A percentile compares a stretch with the other conserved stretches of the same genome.
phyloP scores from a whole-genome alignment of 2,888 invertebrate species.

The Mactromeris polynyma region DNA sequence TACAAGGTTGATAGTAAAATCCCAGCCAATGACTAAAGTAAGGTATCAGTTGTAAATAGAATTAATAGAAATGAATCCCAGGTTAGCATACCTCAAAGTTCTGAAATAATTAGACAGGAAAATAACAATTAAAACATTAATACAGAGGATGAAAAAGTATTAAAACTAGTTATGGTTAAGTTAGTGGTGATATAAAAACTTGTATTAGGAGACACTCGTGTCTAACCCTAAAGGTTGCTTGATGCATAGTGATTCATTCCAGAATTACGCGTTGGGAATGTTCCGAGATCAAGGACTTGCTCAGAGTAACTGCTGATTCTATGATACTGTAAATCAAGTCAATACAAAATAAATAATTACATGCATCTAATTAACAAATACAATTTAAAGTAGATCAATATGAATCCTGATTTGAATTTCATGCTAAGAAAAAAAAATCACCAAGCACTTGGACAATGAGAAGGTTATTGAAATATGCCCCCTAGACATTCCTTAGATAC shows the following conservation, averaged over 20 bases:
- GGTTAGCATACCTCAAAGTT: constrained; percentile 30
- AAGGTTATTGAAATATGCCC: no score
- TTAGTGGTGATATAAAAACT: constrained; percentile 7
- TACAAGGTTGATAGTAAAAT: neutral
- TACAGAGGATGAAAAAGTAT: neutral
- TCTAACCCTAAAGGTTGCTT: constrained; percentile 64
- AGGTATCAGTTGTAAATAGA: neutral
- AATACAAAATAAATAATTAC: neutral
- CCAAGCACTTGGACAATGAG: no score
- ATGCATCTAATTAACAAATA: no score
- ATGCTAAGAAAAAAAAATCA: no score
- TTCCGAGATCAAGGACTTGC: constrained; percentile 61
- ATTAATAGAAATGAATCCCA: constrained; percentile 7
- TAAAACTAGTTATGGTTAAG: neutral
- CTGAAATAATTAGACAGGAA: constrained; percentile 27
- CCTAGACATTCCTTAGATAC: no score
- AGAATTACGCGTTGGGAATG: constrained; percentile 62
- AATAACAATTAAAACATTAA: constrained; percentile 40
- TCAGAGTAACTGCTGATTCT: constrained; percentile 62
- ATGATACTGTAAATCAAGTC: constrained; percentile 54
- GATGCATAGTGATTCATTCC: constrained; percentile 63
- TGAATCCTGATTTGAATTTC: no score
- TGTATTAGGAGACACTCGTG: constrained; percentile 8
- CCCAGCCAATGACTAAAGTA: neutral
- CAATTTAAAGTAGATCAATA: no score